phyloP scores from a whole-genome alignment of 1,140 invertebrate species.

The Cataglyphis hispanica region DNA sequence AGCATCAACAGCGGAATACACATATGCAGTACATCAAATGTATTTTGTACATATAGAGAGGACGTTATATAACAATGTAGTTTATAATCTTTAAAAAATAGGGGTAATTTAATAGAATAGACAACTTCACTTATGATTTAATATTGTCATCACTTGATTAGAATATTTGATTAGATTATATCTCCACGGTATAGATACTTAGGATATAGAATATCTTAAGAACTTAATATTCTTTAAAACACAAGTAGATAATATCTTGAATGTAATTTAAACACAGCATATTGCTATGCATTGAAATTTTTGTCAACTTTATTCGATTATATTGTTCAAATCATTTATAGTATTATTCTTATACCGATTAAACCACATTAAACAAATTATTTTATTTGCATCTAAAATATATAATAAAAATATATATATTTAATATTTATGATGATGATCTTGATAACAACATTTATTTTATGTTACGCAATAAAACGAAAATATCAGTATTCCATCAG shows the following conservation, averaged over 20 bases:
- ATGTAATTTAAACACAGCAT: too few species aligned
- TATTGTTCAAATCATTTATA: not conserved
- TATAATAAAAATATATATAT: not conserved
- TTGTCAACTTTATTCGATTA: not conserved
- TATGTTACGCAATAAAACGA: not conserved
- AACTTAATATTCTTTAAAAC: not conserved
- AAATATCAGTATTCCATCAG: not conserved
- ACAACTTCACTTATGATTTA: too few species aligned
- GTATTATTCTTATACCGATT: not conserved
- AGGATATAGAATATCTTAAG: not conserved
- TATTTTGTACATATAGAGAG: not conserved
- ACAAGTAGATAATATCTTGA: not conserved
- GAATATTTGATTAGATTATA: too few species aligned
- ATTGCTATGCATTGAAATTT: not conserved
- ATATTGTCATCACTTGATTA: too few species aligned
- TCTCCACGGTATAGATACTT: too few species aligned
- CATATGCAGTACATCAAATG: not conserved
- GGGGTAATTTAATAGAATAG: too few species aligned
- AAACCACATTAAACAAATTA: not conserved
- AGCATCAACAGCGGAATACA: not conserved
- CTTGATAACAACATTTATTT: not conserved
- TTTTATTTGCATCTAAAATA: conserved; percentile 19
- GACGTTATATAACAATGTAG: not conserved
- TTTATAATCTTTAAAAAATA: too few species aligned
- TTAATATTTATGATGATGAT: not conserved